Percentiles rank a stretch among this genome's conserved stretches.
These are phyloP conservation scores for Spongilla lacustris DNA, from an alignment of 37 sponge, comb jelly and placozoan species.

Conservation along the genomic window DNA sequence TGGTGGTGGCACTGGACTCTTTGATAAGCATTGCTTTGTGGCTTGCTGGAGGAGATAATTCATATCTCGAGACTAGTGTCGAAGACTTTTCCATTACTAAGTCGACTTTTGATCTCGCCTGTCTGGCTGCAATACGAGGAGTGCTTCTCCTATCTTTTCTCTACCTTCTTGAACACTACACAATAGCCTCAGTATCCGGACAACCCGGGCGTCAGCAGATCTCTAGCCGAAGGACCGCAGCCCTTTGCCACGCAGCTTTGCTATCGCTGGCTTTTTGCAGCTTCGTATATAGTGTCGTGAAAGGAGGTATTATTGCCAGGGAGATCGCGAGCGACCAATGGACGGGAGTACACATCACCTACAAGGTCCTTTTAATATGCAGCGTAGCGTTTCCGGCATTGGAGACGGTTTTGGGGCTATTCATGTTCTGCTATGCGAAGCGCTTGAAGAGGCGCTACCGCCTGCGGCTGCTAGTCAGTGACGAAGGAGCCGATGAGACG, in stretches of 20 bases:
- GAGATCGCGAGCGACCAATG: constrained; percentile 4
- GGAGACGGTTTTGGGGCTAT: constrained; percentile 41
- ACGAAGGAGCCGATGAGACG: constrained; percentile 26
- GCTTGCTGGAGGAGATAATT: constrained; percentile 60
- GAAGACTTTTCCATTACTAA: constrained; percentile 58
- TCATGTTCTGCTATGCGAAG: constrained; percentile 28
- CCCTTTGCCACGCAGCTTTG: constrained; percentile 16
- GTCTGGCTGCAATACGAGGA: constrained; percentile 58
- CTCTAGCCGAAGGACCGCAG: not conserved
- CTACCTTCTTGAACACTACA: constrained; percentile 55
- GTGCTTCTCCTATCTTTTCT: constrained; percentile 52
- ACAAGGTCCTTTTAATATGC: constrained; percentile 55
- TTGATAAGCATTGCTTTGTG: constrained; percentile 56
- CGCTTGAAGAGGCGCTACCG: constrained; percentile 25
- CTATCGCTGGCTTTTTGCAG: constrained; percentile 7
- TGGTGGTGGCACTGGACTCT: constrained; percentile 54
- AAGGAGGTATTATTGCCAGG: constrained; percentile 45
- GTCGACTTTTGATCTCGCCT: constrained; percentile 81
- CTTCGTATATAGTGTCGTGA: constrained; percentile 56
- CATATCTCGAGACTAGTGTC: constrained; percentile 67
- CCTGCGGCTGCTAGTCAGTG: constrained; percentile 38
- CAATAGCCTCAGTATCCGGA: constrained; percentile 11
- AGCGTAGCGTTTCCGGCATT: constrained; percentile 44
- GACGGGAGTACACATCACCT: constrained; percentile 55
- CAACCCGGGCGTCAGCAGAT: not conserved